A percentile compares a stretch with the other conserved stretches of the same genome.
phyloP scores from a whole-genome alignment of 2,797 vertebrate genomes.

The Eospalax fontanierii region DNA sequence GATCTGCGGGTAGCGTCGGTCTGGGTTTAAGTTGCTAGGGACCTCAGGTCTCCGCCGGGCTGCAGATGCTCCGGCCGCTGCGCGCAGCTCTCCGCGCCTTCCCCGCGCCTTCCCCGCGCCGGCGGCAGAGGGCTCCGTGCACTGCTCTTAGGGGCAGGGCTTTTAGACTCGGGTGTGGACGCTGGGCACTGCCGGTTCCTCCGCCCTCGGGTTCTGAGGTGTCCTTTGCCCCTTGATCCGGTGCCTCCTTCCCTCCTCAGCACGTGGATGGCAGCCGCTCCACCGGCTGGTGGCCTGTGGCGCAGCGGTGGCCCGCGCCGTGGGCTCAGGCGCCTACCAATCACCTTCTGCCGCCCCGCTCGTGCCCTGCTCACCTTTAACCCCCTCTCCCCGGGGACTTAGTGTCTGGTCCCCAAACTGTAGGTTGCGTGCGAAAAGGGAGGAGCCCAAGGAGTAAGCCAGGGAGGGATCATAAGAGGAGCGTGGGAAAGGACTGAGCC shows the following conservation, averaged over 20 bases:
- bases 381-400: background rate
- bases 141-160: background rate
- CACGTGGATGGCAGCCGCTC: slow-evolving; percentile 82
- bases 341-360: slow-evolving; percentile 29
- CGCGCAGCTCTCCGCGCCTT: background rate
- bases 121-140: slow-evolving; percentile 49
- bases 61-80: slow-evolving; percentile 32
- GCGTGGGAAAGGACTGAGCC: background rate
- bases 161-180: slow-evolving; percentile 69
- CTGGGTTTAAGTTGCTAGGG: background rate
- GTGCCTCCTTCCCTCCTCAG: slow-evolving; percentile 80
- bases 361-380: slow-evolving; percentile 76
- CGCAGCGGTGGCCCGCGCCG: slow-evolving; percentile 46
- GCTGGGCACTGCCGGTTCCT: background rate
- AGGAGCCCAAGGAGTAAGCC: slow-evolving; percentile 7
- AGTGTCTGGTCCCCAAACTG: background rate
- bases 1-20: background rate
- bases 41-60: background rate
- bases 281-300: slow-evolving; percentile 60
- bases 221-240: slow-evolving; percentile 85
- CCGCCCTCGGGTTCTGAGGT: slow-evolving; percentile 9
- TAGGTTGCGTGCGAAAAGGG: slow-evolving; percentile 2
- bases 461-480: background rate
- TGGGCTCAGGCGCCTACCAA: slow-evolving; percentile 67
- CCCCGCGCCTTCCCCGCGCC: slow-evolving; percentile 6